Evolutionary conservation across 2,797 vertebrate species (phyloP).

Genomic region (Neosilurus mollespiculum): DNA sequence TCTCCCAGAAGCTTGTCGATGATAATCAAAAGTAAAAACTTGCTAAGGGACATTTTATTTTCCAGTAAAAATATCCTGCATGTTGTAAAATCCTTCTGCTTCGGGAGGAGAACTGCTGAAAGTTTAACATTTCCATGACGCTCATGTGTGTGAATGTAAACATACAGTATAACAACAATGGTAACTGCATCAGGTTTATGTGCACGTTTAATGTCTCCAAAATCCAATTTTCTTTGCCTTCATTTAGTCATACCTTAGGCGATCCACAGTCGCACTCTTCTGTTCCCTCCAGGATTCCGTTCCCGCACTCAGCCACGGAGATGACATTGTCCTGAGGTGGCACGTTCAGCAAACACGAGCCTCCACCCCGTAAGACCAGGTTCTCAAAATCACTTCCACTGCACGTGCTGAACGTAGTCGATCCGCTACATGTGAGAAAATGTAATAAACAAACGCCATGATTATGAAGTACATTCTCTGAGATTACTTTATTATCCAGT

Average conservation of each 20-base stretch:
- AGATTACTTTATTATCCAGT: neutral
- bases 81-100: too few species aligned
- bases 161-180: too few species aligned
- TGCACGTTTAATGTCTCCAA: too few species aligned
- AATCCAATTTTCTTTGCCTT: neutral
- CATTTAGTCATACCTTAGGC: constrained; percentile 68
- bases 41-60: too few species aligned
- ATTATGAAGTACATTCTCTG: neutral
- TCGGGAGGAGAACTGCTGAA: too few species aligned
- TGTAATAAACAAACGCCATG: neutral
- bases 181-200: too few species aligned
- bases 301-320: constrained; percentile 77
- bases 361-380: constrained; percentile 74
- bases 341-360: constrained; percentile 80
- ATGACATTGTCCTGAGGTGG: constrained; percentile 70
- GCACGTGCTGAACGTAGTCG: constrained; percentile 78
- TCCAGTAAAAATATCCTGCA: too few species aligned
- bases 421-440: constrained; percentile 64
- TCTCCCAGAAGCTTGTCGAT: too few species aligned
- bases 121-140: too few species aligned
- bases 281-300: constrained; percentile 75
- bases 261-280: constrained; percentile 89
- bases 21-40: too few species aligned
- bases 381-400: constrained; percentile 78
- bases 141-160: too few species aligned